Evolutionary conservation across 1,140 invertebrate species (phyloP).

Genomic region (Drosophila punjabiensis): DNA sequence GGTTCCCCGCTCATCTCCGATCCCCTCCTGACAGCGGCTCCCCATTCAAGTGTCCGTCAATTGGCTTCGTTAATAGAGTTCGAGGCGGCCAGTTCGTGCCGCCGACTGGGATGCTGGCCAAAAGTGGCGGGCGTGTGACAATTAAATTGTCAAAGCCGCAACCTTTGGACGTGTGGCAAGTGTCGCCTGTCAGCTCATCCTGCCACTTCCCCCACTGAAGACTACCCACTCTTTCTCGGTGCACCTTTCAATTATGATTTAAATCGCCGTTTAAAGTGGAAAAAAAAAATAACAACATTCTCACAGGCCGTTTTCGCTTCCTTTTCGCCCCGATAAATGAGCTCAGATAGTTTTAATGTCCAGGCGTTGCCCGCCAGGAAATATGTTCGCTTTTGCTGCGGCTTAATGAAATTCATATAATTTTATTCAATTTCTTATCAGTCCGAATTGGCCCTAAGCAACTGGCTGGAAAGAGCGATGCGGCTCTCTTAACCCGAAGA

Average conservation of each 20-base stretch:
- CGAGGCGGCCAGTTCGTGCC: constrained; percentile 63
- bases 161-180: constrained; percentile 80
- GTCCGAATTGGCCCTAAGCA: constrained; percentile 62
- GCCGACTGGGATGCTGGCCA: constrained; percentile 49
- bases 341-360: constrained; percentile 71
- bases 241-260: constrained; percentile 78
- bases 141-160: constrained; percentile 78
- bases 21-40: constrained; percentile 55
- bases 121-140: constrained; percentile 82
- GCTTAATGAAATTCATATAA: constrained; percentile 76
- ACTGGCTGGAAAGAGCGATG: constrained; percentile 13
- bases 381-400: constrained; percentile 42
- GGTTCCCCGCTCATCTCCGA: background rate
- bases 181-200: constrained; percentile 52
- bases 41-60: constrained; percentile 82
- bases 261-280: constrained; percentile 54
- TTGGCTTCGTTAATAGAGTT: constrained; percentile 82
- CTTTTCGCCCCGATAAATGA: constrained; percentile 65
- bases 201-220: constrained; percentile 7
- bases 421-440: constrained; percentile 83
- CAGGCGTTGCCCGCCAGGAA: constrained; percentile 46
- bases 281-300: constrained; percentile 37
- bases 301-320: constrained; percentile 50
- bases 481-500: constrained; percentile 52
- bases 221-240: background rate